Conservation (phyloP, 2,113 vertebrate species). For the Uria aalge region DNA sequence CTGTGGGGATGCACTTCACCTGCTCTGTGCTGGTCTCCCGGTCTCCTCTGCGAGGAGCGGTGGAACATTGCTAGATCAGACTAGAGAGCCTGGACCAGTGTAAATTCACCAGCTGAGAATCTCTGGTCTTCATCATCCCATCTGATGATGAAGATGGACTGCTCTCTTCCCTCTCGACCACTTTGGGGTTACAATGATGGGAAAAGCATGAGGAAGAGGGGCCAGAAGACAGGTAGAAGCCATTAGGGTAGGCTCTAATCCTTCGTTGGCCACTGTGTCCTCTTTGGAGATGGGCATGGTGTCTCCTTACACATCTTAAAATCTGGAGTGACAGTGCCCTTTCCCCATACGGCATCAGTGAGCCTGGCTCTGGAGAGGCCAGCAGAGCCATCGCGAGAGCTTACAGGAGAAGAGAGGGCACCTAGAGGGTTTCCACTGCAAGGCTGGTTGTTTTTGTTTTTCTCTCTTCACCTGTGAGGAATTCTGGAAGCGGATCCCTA, state of each 20-base stretch:
- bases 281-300: neutral
- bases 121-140: neutral
- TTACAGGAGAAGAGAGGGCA: neutral
- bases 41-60: neutral
- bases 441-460: neutral
- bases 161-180: neutral
- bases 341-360: accelerated
- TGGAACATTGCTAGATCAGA: neutral
- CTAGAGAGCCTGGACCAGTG: neutral
- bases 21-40: neutral
- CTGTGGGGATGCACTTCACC: neutral
- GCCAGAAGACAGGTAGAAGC: neutral
- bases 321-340: neutral
- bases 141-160: neutral
- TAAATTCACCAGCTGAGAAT: neutral
- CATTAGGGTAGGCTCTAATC: neutral
- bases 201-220: neutral
- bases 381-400: accelerated
- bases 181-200: neutral
- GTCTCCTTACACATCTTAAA: neutral
- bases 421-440: neutral
- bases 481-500: constrained; percentile 28
- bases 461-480: constrained; percentile 17
- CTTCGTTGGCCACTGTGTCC: neutral
- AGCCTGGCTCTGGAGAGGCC: neutral